Evolutionary conservation across 2,888 invertebrate species (phyloP).

Genomic region (Drosophila borborema): DNA sequence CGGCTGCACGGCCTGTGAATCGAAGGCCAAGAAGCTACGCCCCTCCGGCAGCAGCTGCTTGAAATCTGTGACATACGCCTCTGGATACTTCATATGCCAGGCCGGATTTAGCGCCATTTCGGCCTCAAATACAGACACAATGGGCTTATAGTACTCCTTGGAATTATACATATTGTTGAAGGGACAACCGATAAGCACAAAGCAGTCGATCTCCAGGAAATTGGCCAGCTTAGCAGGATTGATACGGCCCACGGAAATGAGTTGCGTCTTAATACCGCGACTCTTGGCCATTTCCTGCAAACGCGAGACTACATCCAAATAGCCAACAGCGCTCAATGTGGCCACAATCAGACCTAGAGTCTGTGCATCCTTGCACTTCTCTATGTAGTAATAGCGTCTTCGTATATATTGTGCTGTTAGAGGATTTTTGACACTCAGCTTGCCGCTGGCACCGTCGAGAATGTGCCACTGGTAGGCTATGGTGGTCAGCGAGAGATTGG

Average conservation of each 20-base stretch:
- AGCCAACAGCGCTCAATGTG: constrained; percentile 93
- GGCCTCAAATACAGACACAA: constrained; percentile 96
- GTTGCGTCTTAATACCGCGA: constrained; percentile 94
- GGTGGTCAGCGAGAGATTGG: constrained; percentile 87
- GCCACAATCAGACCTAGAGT: constrained; percentile 96
- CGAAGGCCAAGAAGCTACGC: constrained; percentile 85
- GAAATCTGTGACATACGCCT: constrained; percentile 90
- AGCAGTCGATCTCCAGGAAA: constrained; percentile 95
- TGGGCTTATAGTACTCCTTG: constrained; percentile 94
- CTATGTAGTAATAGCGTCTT: constrained; percentile 92
- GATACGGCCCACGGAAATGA: constrained; percentile 96
- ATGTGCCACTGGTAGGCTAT: constrained; percentile 87
- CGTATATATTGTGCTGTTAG: constrained; percentile 89
- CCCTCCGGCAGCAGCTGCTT: constrained; percentile 90
- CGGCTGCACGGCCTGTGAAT: constrained; percentile 85
- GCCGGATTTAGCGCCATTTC: constrained; percentile 91
- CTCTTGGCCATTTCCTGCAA: constrained; percentile 90
- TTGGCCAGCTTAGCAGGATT: constrained; percentile 98
- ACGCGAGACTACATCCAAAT: constrained; percentile 90
- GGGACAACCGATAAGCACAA: constrained; percentile 95
- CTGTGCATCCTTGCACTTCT: constrained; percentile 95
- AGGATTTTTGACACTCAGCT: constrained; percentile 84
- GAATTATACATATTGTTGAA: constrained; percentile 94
- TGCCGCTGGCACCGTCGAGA: constrained; percentile 85
- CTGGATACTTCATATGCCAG: constrained; percentile 86